Percentiles rank a stretch among this genome's conserved stretches.
These are phyloP conservation scores for Phragmatobia fuliginosa DNA, from an alignment of 2,888 invertebrate genomes.

Conservation along the genomic window DNA sequence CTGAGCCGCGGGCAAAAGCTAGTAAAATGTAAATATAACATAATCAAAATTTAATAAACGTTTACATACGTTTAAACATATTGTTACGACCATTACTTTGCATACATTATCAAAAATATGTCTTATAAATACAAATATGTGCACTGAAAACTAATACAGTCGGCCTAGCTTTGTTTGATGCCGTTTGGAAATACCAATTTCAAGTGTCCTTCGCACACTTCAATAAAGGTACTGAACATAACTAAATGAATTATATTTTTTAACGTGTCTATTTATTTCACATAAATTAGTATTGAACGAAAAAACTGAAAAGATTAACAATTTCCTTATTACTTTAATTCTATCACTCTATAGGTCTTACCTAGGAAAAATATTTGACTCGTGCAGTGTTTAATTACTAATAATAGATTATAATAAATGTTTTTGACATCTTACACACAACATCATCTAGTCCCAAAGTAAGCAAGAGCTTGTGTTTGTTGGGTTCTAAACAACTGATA, in stretches of 20 bases:
- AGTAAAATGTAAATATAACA: too few species aligned
- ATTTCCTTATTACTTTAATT: too few species aligned
- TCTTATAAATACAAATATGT: background rate
- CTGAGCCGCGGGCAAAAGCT: too few species aligned
- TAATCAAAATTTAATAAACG: background rate
- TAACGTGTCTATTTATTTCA: background rate
- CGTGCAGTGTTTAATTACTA: too few species aligned
- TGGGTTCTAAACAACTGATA: too few species aligned
- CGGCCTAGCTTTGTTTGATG: background rate
- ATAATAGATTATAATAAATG: too few species aligned
- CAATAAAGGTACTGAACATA: background rate
- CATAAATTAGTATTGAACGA: background rate
- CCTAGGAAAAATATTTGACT: too few species aligned
- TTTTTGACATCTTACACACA: too few species aligned
- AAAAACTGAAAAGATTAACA: too few species aligned
- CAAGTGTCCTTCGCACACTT: background rate
- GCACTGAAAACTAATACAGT: background rate
- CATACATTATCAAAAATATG: background rate
- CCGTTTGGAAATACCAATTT: background rate
- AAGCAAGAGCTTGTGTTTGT: too few species aligned
- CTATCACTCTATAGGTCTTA: too few species aligned
- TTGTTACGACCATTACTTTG: background rate
- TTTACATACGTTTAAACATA: background rate
- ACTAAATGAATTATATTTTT: background rate
- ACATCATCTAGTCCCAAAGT: too few species aligned